Conservation (phyloP, 1,140 invertebrate species). For the Steinernema feltiae region DNA sequence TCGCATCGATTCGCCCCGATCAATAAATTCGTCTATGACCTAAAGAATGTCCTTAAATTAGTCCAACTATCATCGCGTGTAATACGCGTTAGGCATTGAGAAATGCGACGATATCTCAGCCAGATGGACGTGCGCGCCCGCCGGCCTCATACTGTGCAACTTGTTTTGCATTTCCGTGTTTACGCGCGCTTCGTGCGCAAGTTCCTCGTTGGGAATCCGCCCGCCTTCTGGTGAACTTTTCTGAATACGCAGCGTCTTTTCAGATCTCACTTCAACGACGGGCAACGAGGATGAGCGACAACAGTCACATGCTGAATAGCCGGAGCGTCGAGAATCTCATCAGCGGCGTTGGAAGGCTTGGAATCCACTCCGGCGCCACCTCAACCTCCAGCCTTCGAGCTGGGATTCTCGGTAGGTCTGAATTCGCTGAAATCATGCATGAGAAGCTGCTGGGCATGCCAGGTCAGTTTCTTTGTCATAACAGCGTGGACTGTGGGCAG, state of each 20-base stretch:
- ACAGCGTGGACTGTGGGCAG: too few species aligned
- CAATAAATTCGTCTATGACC: not conserved
- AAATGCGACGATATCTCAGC: not conserved
- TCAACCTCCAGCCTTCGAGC: not conserved
- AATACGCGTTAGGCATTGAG: not conserved
- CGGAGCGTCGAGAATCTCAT: not conserved
- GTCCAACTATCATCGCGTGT: not conserved
- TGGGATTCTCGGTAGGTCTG: not conserved
- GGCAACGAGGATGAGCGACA: not conserved
- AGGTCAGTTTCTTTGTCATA: too few species aligned
- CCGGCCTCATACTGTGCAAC: not conserved
- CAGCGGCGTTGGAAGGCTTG: not conserved
- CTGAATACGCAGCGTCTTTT: not conserved
- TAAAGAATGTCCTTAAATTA: not conserved
- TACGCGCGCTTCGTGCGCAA: not conserved
- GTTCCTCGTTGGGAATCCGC: not conserved
- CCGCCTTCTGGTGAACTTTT: not conserved
- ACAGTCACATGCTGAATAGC: slow-evolving; percentile 1
- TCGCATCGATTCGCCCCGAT: too few species aligned
- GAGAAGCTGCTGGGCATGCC: too few species aligned
- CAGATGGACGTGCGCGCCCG: not conserved
- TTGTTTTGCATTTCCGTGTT: not conserved
- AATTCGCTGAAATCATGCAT: not conserved
- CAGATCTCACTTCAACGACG: too few species aligned
- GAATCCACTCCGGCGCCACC: slow-evolving; percentile 1